phyloP scores from a whole-genome alignment of 2,797 vertebrate species.

The Coranthus polyacanthus region DNA sequence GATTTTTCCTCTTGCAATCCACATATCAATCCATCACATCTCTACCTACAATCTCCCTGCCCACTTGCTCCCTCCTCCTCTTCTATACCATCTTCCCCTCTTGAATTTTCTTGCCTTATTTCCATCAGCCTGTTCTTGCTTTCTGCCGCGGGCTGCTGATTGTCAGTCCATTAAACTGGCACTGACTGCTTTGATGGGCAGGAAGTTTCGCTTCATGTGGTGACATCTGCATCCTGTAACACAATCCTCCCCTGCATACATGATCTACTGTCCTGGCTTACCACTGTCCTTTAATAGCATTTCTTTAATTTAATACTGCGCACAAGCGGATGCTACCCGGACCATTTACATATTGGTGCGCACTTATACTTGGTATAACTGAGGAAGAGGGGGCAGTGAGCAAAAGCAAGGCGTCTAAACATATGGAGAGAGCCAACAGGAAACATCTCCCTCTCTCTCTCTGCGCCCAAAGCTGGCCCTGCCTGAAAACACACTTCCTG shows the following conservation, averaged over 20 bases:
- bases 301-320: conserved; percentile 32
- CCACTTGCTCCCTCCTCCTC: conserved; percentile 59
- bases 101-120: conserved; percentile 52
- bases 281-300: conserved; percentile 53
- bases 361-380: conserved; percentile 33
- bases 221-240: conserved; percentile 82
- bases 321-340: conserved; percentile 13
- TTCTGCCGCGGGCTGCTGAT: conserved; percentile 70
- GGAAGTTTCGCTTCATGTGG: conserved; percentile 79
- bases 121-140: conserved; percentile 57
- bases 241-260: conserved; percentile 54
- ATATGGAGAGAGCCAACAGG: conserved; percentile 75
- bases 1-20: conserved; percentile 82
- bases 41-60: conserved; percentile 62
- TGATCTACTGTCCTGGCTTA: conserved; percentile 66
- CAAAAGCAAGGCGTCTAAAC: conserved; percentile 50
- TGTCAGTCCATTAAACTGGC: conserved; percentile 74
- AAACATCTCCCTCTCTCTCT: conserved; percentile 74
- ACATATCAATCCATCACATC: conserved; percentile 79
- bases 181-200: conserved; percentile 78
- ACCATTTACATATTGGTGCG: conserved; percentile 24
- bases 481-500: conserved; percentile 83
- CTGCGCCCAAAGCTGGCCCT: conserved; percentile 65
- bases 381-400: conserved; percentile 14
- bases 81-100: conserved; percentile 45